Conservation (phyloP, 1,140 invertebrate genomes). For the Leptopilina clavipes region DNA sequence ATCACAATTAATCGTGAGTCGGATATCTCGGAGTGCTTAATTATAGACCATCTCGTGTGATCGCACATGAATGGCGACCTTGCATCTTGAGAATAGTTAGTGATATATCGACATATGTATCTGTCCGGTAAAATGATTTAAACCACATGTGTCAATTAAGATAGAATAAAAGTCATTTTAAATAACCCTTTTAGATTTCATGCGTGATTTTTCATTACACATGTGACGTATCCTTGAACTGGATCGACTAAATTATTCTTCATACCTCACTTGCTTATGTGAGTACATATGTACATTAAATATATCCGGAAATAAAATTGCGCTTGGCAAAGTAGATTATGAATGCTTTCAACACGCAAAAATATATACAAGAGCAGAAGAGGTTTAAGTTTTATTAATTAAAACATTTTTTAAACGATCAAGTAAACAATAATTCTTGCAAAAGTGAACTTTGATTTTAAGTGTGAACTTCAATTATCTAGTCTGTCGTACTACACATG, state of each 20-base stretch:
- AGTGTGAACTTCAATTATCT: no score
- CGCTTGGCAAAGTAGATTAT: background rate
- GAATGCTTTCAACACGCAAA: background rate
- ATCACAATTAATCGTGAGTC: background rate
- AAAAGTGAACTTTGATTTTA: no score
- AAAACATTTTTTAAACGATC: background rate
- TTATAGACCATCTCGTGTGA: conserved; percentile 20
- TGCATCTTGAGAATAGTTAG: conserved; percentile 39
- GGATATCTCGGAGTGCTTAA: conserved; percentile 17
- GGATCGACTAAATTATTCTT: conserved; percentile 37
- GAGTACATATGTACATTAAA: background rate
- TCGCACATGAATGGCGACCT: conserved; percentile 34
- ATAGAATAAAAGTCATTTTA: conserved; percentile 30
- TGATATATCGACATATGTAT: background rate
- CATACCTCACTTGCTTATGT: background rate
- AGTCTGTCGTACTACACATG: no score
- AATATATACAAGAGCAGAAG: no score
- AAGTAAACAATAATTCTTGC: no score
- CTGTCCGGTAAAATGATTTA: conserved; percentile 21
- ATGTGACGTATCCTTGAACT: conserved; percentile 46
- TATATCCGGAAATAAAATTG: conserved; percentile 24
- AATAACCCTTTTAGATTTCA: conserved; percentile 23
- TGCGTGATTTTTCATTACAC: conserved; percentile 4
- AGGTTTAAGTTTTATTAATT: background rate
- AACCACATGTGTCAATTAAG: conserved; percentile 31